Evolutionary conservation across 1,140 invertebrate species (phyloP), one percentile per base, ranked within the genome.

Genomic region (Oryctes rhinoceros): DNA sequence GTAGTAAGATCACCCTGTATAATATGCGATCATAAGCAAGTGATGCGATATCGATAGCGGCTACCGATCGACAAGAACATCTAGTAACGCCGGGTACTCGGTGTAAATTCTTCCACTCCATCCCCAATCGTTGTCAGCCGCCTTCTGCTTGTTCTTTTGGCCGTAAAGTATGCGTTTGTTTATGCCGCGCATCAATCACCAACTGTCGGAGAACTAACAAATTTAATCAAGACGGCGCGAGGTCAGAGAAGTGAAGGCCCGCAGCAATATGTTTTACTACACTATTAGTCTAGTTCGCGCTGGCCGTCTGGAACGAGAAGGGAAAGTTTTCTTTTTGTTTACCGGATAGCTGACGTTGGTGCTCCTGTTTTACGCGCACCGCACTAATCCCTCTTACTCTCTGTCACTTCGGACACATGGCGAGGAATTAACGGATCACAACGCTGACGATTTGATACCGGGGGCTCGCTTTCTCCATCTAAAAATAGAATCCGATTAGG

Each of bases 191-290:
- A 67, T 67, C 65, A 67, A 67, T 67, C 65, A 67, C 65, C 65
- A 67, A 67, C 65, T 67, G 65, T 67, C 65, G 24, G 65, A 67
- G 65, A 67, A 67, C 65, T 67, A 67, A 67, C 65, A 67, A 67
- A 67, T 67, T 67, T 67, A 67, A 67, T 67, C 65, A 67, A 67
- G 65, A 67, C 65, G 18, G 65, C 65, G 20, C 18, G 65, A 30
- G 65, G 65, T 67, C 65, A 67, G 65, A 67, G 11, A n/a, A 30
- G 10, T 11, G 65, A 35, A 11, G 65, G 65, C 18, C 6, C 11
- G 24, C 65, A 67, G 35, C 65, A 67, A 67, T 67, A 67, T 35
- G 30, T 67, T 67, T 53, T 53, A 53, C 13, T 53, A 53, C 49
- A 35, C 65, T 24, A 30, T 18, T 18, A 24, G 24, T 67, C n/a